These are phyloP conservation scores for Pteruthius melanotis DNA, from an alignment of 2,113 vertebrate genomes.

Conservation along the genomic window DNA sequence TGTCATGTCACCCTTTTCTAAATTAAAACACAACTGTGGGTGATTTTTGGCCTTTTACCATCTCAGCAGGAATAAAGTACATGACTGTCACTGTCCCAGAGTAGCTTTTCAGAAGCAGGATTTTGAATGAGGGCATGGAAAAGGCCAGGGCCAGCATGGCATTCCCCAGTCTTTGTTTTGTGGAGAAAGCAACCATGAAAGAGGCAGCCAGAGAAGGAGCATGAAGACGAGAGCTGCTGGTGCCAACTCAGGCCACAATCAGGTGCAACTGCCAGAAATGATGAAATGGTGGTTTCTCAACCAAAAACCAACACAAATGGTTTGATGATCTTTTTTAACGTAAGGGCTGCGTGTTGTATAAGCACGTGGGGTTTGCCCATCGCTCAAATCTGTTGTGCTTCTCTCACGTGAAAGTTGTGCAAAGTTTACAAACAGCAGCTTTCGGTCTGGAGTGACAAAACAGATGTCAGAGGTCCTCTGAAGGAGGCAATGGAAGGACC, in stretches of 20 bases:
- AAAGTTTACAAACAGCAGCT: neutral
- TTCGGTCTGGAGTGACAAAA: neutral
- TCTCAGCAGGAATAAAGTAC: neutral
- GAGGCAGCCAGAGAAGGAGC: neutral
- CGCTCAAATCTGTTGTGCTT: neutral
- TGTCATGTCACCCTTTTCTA: neutral
- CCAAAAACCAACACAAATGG: neutral
- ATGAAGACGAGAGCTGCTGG: neutral
- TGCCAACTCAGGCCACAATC: neutral
- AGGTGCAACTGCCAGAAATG: neutral
- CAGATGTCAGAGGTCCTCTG: neutral
- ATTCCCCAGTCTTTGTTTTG: neutral
- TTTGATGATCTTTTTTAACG: neutral
- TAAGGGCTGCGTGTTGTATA: neutral
- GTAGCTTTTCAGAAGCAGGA: neutral
- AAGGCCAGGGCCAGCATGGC: neutral
- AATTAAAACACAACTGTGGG: neutral
- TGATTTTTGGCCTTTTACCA: neutral
- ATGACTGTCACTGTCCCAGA: neutral
- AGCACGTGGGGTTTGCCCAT: fast-evolving
- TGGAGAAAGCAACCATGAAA: neutral
- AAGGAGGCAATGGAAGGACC: neutral
- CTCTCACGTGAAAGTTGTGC: neutral
- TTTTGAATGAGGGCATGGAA: neutral
- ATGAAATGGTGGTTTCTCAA: neutral